A percentile compares a stretch with the other conserved stretches of the same genome.
Evolutionary conservation across 2,113 vertebrate genomes (phyloP).

Genomic region (Opisthocomus hoazin): DNA sequence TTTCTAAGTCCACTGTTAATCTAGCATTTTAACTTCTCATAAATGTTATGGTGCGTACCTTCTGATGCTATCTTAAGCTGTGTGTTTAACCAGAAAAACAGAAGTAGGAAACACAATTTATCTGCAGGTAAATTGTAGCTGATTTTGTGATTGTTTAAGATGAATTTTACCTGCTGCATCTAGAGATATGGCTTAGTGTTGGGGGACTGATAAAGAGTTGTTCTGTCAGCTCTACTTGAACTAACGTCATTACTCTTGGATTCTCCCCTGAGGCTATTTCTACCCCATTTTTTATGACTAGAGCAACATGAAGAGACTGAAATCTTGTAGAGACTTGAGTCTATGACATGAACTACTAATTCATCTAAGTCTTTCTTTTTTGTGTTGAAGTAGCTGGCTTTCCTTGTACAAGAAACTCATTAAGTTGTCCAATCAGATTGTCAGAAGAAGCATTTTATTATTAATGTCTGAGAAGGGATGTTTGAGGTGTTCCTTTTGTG

Average conservation of each 20-base stretch:
- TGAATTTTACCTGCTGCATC: not conserved
- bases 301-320: not conserved
- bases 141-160: not conserved
- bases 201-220: not conserved
- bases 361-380: not conserved
- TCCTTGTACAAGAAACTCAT: not conserved
- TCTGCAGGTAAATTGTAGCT: not conserved
- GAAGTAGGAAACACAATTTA: not conserved
- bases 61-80: not conserved
- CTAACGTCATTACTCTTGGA: conserved; percentile 9
- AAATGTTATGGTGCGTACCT: not conserved
- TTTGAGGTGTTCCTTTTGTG: not conserved
- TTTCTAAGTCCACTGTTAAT: not conserved
- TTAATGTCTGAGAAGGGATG: not conserved
- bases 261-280: conserved; percentile 21
- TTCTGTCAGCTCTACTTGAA: conserved; percentile 18
- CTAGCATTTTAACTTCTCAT: not conserved
- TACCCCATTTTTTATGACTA: conserved; percentile 39
- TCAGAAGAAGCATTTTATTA: not conserved
- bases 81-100: not conserved
- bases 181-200: not conserved
- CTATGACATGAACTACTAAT: not conserved
- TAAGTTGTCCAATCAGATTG: not conserved
- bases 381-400: not conserved
- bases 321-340: not conserved